Conservation (phyloP, 2,888 invertebrate species). For the Apamea anceps region DNA sequence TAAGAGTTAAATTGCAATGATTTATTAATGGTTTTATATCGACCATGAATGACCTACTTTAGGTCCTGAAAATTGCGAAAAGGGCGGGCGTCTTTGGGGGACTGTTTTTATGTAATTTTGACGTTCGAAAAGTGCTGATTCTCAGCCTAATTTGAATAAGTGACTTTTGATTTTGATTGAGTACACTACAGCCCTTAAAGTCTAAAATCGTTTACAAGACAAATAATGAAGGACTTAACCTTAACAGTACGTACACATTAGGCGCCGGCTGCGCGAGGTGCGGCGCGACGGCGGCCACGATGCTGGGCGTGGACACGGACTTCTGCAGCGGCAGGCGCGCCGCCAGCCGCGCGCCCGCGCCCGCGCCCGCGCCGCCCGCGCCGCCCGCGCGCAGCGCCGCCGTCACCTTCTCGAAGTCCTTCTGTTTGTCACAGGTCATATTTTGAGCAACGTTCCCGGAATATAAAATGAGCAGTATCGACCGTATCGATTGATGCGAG, state of each 20-base stretch:
- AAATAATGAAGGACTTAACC: conserved; percentile 41
- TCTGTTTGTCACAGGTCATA: conserved; percentile 80
- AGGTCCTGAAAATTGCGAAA: not conserved
- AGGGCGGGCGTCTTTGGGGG: too few relatives aligned
- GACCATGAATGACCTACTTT: not conserved
- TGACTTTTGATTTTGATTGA: too few relatives aligned
- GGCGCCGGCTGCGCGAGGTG: conserved; percentile 82
- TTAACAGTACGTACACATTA: conserved; percentile 65
- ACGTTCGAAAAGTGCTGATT: too few relatives aligned
- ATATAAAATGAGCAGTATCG: not conserved
- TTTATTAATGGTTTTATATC: not conserved
- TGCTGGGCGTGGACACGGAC: conserved; percentile 97
- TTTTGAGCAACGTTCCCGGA: not conserved
- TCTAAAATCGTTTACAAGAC: conserved; percentile 20
- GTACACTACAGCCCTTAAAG: not conserved
- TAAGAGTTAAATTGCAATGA: not conserved
- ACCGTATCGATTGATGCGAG: not conserved
- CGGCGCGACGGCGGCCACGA: conserved; percentile 91
- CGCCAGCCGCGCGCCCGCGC: conserved; percentile 68
- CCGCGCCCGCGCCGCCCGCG: conserved; percentile 77
- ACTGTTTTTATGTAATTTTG: too few relatives aligned
- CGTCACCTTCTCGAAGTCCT: conserved; percentile 93
- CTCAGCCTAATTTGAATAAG: too few relatives aligned
- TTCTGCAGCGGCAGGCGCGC: conserved; percentile 95
- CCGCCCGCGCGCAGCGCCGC: conserved; percentile 82